Evolutionary conservation across 2,888 invertebrate species (phyloP), one percentile per base, ranked within the genome.

Genomic region (Torymus auratus): DNA sequence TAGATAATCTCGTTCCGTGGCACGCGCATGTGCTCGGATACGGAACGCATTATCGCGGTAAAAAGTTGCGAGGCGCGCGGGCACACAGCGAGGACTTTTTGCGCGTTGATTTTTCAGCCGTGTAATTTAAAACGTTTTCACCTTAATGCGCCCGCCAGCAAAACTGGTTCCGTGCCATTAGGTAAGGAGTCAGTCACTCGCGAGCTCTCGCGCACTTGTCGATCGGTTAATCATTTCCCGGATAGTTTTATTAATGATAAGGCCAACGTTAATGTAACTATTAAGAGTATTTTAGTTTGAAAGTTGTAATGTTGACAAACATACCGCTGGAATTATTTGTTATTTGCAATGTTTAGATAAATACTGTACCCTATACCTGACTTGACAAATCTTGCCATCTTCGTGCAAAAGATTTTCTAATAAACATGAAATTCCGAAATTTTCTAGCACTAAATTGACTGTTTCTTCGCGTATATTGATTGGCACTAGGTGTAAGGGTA

Each of bases 1-100:
- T 60, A 56, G 73, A 74, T 74, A 74, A 74, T 74, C 73, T 28
- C 73, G 56, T 74, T 41, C 15, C 56, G 15, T 50, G 17, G 41
- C 7, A 10, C n/a, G 11, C 58, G 20, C 68, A 23, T 50, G 41
- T 13, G 23, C 23, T 41, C 17, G 15, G n/a, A n/a, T n/a, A n/a
- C 23, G 14, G 28, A 0, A 15, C 52, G 20, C 58, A 41, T 70
- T 58, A 58, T 58, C 58, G n/a, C 17, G 20, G 55, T 55, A 15
- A 64, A 64, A 65, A 65, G 7, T 41, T 11, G 10, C 13, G 17
- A 0, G 23, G n/a, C 41, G 15, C 61, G 71, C 50, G 13, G 17
- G 68, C 55, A 56, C 23, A 55, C 28, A 20, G 11, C 41, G n/a
- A 2, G 2, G 13, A 23, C 12, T 23, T 61, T 23, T 61, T 23